These are phyloP conservation scores for Drosophila mercatorum DNA, from an alignment of 2,888 invertebrate genomes.

Conservation along the genomic window DNA sequence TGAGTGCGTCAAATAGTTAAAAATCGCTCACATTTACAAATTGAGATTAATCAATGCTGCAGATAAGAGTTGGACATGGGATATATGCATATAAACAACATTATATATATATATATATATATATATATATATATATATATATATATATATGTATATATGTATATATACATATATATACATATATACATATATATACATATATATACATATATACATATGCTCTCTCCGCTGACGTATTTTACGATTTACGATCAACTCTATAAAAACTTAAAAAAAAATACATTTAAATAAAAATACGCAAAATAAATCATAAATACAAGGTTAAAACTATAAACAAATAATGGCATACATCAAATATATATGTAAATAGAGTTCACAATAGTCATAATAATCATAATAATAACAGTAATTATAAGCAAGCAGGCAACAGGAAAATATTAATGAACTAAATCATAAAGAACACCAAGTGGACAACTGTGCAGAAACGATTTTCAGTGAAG, in stretches of 20 bases:
- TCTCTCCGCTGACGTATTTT: conserved; percentile 31
- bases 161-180: background rate
- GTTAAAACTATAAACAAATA: conserved; percentile 25
- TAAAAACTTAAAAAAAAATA: background rate
- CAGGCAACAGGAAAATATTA: conserved; percentile 30
- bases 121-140: background rate
- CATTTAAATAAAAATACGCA: background rate
- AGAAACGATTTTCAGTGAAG: background rate
- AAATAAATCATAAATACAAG: conserved; percentile 27
- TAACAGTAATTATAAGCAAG: conserved; percentile 12
- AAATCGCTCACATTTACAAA: conserved; percentile 96
- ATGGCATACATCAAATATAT: conserved; percentile 19
- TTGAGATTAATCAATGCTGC: conserved; percentile 96
- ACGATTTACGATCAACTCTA: conserved; percentile 30
- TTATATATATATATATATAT: background rate
- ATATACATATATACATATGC: background rate
- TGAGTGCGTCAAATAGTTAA: conserved; percentile 83
- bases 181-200: background rate
- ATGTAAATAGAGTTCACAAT: conserved; percentile 1
- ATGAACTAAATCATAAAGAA: conserved; percentile 20
- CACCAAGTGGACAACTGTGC: conserved; percentile 26
- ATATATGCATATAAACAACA: background rate
- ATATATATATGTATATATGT: background rate
- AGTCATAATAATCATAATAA: conserved; percentile 8
- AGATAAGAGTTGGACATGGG: conserved; percentile 62